Evolutionary conservation across 2,888 invertebrate genomes (phyloP), one percentile per base, ranked within the genome.

Genomic region (Anoplius nigerrimus): DNA sequence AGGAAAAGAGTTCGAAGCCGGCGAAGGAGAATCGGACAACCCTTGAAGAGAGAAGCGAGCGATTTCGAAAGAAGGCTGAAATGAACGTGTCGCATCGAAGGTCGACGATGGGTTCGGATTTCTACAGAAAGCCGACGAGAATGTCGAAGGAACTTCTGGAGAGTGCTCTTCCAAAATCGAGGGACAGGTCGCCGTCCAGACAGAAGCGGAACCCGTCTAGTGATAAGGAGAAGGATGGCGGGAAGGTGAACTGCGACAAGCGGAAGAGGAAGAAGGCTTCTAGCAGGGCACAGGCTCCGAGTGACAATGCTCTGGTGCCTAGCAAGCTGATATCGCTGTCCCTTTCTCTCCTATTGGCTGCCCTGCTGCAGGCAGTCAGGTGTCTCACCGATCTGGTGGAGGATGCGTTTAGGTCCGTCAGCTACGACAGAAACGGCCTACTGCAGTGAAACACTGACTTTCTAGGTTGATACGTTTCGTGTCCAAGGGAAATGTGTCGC

Each of bases 381-480:
- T 92, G 92, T 85, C 90, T 92, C 80, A 92, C 92, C 52, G 91
- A 92, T 86, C 90, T 92, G 82, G 89, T 92, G 78, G 92, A 92
- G 81, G 92, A 92, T 79, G 91, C 89, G 13, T 86, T 89, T 58
- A 81, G 79, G 46, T 86, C 86, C 2, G 72, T 84, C 51, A 83
- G 81, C 66, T 83, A 82, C 68, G 86, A 86, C 52, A 81, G 79
- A 70, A 81, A 67, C 62, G 77, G 79, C 61, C 66, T 79, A 21
- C 46, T 79, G 43, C 79, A 79, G 56, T 79, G 58, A 78, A 63
- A n/a, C 55, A 20, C n/a, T 5, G n/a, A 48, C 5, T 48, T 48
- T 48, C 20, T n/a, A 4, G 48, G 3, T n/a, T 42, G 6, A 48
- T 48, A 48, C 5, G 16, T 18, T 16, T 6, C 20, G 4, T 16